Evolutionary conservation across 2,888 invertebrate genomes (phyloP).

Genomic region (Perizoma affinitatum): DNA sequence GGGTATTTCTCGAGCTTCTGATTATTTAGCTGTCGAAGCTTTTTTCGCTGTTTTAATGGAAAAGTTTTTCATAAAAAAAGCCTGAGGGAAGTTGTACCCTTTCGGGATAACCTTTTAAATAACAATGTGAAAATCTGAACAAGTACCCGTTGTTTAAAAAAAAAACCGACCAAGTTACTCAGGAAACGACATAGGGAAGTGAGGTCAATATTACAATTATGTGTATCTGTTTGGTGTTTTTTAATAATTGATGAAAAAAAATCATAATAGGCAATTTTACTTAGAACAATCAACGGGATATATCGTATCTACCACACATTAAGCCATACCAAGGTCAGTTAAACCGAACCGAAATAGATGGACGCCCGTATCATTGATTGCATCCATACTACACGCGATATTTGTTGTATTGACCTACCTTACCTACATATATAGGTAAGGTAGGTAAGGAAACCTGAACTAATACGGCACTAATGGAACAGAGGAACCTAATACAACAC

Average conservation of each 20-base stretch:
- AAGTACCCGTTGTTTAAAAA: no score
- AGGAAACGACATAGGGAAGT: no score
- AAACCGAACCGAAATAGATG: constrained; percentile 21
- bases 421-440: background rate
- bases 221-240: background rate
- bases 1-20: constrained; percentile 23
- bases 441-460: background rate
- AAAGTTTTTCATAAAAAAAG: constrained; percentile 6
- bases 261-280: background rate
- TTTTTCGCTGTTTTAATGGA: constrained; percentile 22
- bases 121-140: background rate
- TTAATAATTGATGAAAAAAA: background rate
- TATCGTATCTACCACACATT: background rate
- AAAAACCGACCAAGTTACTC: no score
- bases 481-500: constrained; percentile 53
- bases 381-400: constrained; percentile 4
- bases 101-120: background rate
- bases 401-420: constrained; percentile 9
- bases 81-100: background rate
- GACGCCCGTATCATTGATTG: constrained; percentile 13
- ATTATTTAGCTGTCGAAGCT: constrained; percentile 24
- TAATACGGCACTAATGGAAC: constrained; percentile 43
- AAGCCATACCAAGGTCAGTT: constrained; percentile 11
- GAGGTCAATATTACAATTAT: no score
- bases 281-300: background rate